Evolutionary conservation across 2,113 vertebrate genomes (phyloP).

Genomic region (Sus scrofa): T2T-Sscrofa CM000827.6:109553501-109554000

Average conservation of each 20-base stretch:
- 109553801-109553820: not conserved
- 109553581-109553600: not conserved
- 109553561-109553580: not conserved
- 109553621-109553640: too few species aligned
- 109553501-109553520: not conserved
- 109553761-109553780: not conserved
- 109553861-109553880: not conserved
- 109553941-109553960: not conserved
- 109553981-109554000: not conserved
- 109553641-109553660: not conserved
- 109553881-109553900: not conserved
- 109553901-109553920: not conserved
- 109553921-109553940: not conserved
- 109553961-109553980: not conserved
- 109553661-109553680: not conserved
- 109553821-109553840: not conserved
- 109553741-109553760: not conserved
- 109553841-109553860: not conserved
- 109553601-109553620: fast-evolving
- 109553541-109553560: not conserved
- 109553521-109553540: not conserved
- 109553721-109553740: not conserved
- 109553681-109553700: not conserved
- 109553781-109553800: fast-evolving
- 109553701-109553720: not conserved